Evolutionary conservation across 2,888 invertebrate species (phyloP).

Genomic region (Chalcis sispes): DNA sequence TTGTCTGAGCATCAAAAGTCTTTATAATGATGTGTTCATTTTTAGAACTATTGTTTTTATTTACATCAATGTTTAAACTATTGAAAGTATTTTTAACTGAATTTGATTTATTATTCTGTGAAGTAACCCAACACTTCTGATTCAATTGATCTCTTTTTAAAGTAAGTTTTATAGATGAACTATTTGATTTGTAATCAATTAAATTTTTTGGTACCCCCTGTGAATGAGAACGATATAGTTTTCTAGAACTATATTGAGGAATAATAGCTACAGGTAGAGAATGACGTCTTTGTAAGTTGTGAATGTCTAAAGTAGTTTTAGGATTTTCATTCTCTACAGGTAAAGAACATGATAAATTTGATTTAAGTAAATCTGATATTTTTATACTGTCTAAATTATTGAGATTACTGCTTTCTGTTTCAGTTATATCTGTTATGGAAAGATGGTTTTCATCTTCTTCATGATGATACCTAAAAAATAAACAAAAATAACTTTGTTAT

Average conservation of each 20-base stretch:
- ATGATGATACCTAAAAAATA: too few relatives aligned
- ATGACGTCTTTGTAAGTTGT: slow-evolving; percentile 23
- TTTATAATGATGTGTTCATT: not conserved
- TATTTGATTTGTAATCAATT: too few relatives aligned
- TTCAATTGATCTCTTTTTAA: slow-evolving; percentile 27
- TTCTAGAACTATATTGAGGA: not conserved
- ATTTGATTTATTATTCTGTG: not conserved
- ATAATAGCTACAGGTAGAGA: slow-evolving; percentile 26
- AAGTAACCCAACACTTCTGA: slow-evolving; percentile 34
- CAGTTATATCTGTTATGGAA: too few relatives aligned
- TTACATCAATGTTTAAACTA: not conserved
- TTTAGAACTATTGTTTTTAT: not conserved
- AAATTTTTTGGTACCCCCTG: too few relatives aligned
- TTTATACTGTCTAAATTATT: not conserved
- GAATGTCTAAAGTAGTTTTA: not conserved
- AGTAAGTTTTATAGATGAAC: slow-evolving; percentile 24
- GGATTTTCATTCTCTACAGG: too few relatives aligned
- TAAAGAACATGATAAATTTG: too few relatives aligned
- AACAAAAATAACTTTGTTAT: too few relatives aligned
- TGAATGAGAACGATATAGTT: slow-evolving; percentile 15
- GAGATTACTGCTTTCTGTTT: not conserved
- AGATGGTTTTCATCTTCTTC: too few relatives aligned
- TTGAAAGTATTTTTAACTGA: not conserved
- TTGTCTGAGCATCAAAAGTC: too few relatives aligned
- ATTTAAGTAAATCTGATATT: too few relatives aligned